A percentile compares a stretch with the other conserved stretches of the same genome.
Evolutionary conservation across 2,888 invertebrate genomes (phyloP).

Genomic region (Clepsis dumicolana): DNA sequence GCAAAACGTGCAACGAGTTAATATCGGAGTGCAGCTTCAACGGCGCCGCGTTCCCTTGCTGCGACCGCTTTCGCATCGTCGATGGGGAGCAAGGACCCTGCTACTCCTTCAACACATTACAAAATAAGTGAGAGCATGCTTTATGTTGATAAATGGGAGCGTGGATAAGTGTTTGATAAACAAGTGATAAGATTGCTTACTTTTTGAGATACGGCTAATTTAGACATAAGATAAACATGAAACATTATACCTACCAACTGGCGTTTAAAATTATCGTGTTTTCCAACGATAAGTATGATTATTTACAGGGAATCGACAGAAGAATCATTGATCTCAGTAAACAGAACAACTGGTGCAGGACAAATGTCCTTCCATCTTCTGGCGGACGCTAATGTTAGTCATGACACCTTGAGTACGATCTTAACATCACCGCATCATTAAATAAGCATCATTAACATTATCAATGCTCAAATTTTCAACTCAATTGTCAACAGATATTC

Average conservation of each 20-base stretch:
- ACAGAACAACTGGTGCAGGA: conserved; percentile 82
- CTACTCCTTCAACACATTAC: conserved; percentile 83
- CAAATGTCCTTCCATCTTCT: conserved; percentile 73
- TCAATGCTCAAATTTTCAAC: not conserved
- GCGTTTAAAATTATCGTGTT: conserved; percentile 4
- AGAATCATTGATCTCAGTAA: conserved; percentile 65
- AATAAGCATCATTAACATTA: not conserved
- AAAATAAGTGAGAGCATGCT: conserved; percentile 68
- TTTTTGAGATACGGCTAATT: conserved; percentile 25
- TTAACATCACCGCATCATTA: too few species aligned
- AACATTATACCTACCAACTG: conserved; percentile 6
- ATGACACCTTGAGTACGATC: not conserved
- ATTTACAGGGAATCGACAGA: conserved; percentile 51
- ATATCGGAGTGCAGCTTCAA: conserved; percentile 81
- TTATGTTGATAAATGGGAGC: not conserved
- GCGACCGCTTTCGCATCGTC: conserved; percentile 74
- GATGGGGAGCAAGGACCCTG: conserved; percentile 84
- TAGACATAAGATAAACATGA: conserved; percentile 11
- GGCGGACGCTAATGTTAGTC: conserved; percentile 74
- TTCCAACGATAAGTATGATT: not conserved
- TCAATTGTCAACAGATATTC: conserved; percentile 56
- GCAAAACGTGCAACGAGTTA: conserved; percentile 75
- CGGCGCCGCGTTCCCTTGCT: conserved; percentile 76
- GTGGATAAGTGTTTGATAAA: conserved; percentile 20
- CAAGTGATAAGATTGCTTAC: conserved; percentile 21